These are phyloP conservation scores for Tachystola acroxantha DNA, from an alignment of 2,888 invertebrate species.

Conservation along the genomic window DNA sequence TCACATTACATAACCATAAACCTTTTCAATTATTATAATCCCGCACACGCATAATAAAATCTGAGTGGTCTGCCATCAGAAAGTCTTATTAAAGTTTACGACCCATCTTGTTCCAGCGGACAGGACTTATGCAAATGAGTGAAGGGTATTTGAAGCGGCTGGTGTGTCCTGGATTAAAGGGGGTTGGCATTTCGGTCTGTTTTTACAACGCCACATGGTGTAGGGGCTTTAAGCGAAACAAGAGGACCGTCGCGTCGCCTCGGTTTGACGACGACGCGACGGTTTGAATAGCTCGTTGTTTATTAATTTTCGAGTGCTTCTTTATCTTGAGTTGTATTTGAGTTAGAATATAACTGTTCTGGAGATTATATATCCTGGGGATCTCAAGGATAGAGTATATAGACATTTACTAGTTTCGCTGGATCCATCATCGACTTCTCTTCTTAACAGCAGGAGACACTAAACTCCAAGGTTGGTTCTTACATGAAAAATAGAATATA, in stretches of 20 bases:
- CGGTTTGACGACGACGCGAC: not conserved
- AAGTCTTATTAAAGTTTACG: conserved; percentile 62
- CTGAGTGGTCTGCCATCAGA: conserved; percentile 44
- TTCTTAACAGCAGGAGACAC: no score
- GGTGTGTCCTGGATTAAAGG: conserved; percentile 56
- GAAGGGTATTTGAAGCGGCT: conserved; percentile 50
- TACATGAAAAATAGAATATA: no score
- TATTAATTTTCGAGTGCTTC: not conserved
- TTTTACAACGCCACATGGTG: conserved; percentile 68
- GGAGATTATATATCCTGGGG: no score
- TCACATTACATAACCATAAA: conserved; percentile 4
- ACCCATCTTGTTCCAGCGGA: conserved; percentile 60
- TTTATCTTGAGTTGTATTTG: not conserved
- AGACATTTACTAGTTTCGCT: no score
- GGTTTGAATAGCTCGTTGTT: not conserved
- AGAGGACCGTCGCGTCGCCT: not conserved
- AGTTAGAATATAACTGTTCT: no score
- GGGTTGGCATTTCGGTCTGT: conserved; percentile 50
- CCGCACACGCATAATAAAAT: conserved; percentile 45
- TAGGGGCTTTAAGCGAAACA: conserved; percentile 47
- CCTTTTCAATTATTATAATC: conserved; percentile 36
- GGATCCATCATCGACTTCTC: no score
- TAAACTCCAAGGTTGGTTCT: no score
- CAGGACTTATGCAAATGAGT: conserved; percentile 71
- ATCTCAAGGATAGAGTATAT: no score